phyloP scores from a whole-genome alignment of 2,113 vertebrate species.

The Monarcha castaneiventris region DNA sequence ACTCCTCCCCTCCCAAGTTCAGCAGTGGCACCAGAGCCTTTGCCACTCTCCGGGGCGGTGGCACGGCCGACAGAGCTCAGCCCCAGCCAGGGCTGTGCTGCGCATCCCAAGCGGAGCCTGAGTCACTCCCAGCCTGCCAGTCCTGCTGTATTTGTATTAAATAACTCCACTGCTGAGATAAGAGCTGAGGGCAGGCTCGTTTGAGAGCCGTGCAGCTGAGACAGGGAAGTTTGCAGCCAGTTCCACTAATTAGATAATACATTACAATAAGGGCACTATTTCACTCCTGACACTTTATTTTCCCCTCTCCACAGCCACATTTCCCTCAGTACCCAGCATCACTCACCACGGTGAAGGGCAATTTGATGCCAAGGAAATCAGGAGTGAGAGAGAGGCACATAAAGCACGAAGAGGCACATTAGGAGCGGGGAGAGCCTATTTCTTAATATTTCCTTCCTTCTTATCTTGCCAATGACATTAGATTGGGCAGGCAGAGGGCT shows the following conservation, averaged over 20 bases:
- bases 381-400: neutral
- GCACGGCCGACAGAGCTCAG: neutral
- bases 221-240: neutral
- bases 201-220: neutral
- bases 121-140: neutral
- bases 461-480: neutral
- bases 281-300: neutral
- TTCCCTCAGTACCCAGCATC: neutral
- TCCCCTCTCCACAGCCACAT: neutral
- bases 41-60: rapidly evolving
- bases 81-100: neutral
- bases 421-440: neutral
- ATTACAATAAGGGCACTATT: neutral
- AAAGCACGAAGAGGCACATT: neutral
- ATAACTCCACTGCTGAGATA: rapidly evolving
- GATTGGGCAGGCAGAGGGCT: neutral
- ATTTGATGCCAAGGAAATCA: neutral
- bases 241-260: conserved; percentile 8
- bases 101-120: rapidly evolving
- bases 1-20: neutral
- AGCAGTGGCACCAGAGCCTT: neutral
- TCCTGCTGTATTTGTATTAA: rapidly evolving
- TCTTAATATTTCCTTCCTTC: neutral
- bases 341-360: neutral
- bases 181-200: neutral